Evolutionary conservation across 2,888 invertebrate genomes (phyloP).

Genomic region (Podabrus alpinus): DNA sequence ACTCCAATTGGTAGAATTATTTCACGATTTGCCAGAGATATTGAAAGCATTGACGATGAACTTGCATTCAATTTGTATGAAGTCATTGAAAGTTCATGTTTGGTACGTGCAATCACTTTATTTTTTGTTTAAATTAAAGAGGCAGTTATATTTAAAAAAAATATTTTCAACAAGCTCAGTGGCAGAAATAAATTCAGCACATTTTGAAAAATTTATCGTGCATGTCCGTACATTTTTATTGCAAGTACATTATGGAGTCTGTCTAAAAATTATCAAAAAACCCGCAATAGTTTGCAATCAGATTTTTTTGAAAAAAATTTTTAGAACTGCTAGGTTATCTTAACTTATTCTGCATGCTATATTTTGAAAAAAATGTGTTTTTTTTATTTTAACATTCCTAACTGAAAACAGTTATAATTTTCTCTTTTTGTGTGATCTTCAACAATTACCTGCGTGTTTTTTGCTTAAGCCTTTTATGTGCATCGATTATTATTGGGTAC

Average conservation of each 20-base stretch:
- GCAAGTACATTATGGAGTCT: conserved; percentile 24
- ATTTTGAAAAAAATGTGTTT: not conserved
- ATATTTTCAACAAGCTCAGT: conserved; percentile 4
- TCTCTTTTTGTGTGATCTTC: not conserved
- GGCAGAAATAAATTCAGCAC: not conserved
- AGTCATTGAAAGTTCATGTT: conserved; percentile 53
- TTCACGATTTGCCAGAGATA: conserved; percentile 71
- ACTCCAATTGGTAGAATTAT: conserved; percentile 71
- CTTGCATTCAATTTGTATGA: conserved; percentile 59
- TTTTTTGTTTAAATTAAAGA: conserved; percentile 7
- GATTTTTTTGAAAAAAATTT: not conserved
- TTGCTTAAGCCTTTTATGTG: not conserved
- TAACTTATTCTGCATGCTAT: not conserved
- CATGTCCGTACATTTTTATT: conserved; percentile 3
- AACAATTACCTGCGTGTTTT: not conserved
- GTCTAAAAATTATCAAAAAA: not conserved
- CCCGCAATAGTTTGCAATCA: not conserved
- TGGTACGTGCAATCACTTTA: conserved; percentile 47
- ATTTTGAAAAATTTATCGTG: not conserved
- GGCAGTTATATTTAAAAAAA: conserved; percentile 49
- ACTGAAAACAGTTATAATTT: not conserved
- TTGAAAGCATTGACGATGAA: conserved; percentile 67
- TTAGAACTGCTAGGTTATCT: not conserved
- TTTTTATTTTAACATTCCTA: not conserved
- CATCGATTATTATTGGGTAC: not conserved